These are phyloP conservation scores for Ictalurus punctatus DNA, from an alignment of 2,113 vertebrate species.

Conservation along the genomic window DNA sequence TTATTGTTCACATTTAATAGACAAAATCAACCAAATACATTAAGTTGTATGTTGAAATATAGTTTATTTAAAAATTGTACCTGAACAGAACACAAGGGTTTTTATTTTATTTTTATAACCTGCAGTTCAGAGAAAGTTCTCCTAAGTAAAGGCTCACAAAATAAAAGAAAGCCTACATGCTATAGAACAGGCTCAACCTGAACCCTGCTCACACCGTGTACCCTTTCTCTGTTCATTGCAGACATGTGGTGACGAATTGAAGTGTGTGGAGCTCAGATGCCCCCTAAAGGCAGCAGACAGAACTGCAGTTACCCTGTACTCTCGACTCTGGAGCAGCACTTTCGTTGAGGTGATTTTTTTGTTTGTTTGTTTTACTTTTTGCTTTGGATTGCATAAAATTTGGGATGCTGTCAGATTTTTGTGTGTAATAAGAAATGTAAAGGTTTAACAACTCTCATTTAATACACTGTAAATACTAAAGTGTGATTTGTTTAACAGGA, in stretches of 20 bases:
- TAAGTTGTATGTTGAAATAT: too few relatives aligned
- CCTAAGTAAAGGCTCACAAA: neutral
- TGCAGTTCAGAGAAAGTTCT: too few relatives aligned
- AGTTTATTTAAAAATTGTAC: too few relatives aligned
- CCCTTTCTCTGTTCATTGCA: slow-evolving; percentile 55
- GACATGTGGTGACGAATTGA: slow-evolving; percentile 78
- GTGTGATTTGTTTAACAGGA: slow-evolving; percentile 70
- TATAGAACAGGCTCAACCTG: too few relatives aligned
- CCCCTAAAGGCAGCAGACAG: slow-evolving; percentile 85
- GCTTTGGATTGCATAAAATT: neutral
- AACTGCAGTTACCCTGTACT: slow-evolving; percentile 76
- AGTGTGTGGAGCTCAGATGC: slow-evolving; percentile 82
- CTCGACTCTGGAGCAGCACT: slow-evolving; percentile 85
- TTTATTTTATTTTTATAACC: too few relatives aligned
- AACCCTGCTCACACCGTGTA: neutral
- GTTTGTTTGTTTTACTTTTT: neutral
- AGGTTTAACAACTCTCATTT: neutral
- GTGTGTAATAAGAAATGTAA: neutral
- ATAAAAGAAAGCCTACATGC: neutral
- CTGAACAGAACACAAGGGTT: too few relatives aligned
- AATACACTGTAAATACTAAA: neutral
- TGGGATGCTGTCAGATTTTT: neutral
- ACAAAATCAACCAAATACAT: too few relatives aligned
- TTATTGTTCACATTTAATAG: too few relatives aligned
- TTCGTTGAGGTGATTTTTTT: slow-evolving; percentile 80